These are phyloP conservation scores for Mystacides longicornis DNA, from an alignment of 2,888 invertebrate species.

Conservation along the genomic window DNA sequence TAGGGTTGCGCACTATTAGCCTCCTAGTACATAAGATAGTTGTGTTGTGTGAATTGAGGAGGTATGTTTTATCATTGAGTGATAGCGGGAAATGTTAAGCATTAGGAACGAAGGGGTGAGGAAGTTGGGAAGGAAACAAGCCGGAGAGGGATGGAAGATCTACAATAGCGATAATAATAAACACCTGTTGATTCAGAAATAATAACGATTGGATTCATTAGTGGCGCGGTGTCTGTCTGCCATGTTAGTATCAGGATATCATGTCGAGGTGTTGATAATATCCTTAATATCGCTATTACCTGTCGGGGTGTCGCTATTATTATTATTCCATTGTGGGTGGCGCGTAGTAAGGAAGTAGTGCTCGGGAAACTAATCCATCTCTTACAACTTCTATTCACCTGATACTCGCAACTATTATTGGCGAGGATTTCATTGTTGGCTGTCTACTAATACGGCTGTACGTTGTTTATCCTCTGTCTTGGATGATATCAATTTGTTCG, in stretches of 20 bases:
- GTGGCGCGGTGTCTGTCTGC: constrained; percentile 2
- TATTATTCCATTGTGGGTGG: neutral
- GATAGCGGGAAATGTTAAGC: neutral
- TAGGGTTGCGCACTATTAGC: neutral
- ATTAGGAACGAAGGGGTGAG: neutral
- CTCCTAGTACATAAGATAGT: neutral
- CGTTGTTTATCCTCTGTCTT: too few species aligned
- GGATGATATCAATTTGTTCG: too few species aligned
- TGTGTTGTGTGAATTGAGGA: neutral
- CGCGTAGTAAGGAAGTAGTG: too few species aligned
- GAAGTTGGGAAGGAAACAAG: neutral
- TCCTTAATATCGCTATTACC: neutral
- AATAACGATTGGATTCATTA: constrained; percentile 11
- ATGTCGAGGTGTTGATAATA: neutral
- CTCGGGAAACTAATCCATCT: neutral
- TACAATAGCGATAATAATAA: neutral
- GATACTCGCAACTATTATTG: neutral
- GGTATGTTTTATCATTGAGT: neutral
- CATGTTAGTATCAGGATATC: neutral
- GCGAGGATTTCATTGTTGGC: too few species aligned
- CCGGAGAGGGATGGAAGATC: neutral
- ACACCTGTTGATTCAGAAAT: constrained; percentile 15
- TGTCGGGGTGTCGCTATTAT: too few species aligned
- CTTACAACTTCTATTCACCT: neutral
- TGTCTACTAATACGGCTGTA: too few species aligned